Percentiles rank a stretch among this genome's conserved stretches.
Evolutionary conservation across 1,140 invertebrate species (phyloP).

Genomic region (Heliothis virescens): DNA sequence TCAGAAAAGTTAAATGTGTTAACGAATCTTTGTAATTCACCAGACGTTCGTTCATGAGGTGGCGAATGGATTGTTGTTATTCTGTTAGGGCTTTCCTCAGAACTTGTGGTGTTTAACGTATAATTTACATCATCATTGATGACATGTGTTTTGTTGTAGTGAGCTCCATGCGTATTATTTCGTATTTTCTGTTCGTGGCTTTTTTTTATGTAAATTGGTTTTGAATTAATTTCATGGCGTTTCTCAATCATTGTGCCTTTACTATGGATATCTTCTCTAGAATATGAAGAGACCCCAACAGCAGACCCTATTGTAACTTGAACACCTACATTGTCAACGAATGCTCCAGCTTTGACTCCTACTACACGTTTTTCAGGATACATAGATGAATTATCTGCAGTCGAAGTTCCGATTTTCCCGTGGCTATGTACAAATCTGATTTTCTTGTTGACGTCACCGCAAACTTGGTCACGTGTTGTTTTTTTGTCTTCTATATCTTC

Average conservation of each 20-base stretch:
- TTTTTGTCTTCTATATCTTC: constrained; percentile 66
- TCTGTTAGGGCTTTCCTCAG: neutral
- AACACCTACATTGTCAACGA: constrained; percentile 73
- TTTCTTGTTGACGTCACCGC: constrained; percentile 77
- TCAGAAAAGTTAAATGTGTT: too few relatives aligned
- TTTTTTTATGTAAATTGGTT: neutral
- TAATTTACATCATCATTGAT: neutral
- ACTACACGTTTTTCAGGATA: constrained; percentile 73
- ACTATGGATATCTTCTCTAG: neutral
- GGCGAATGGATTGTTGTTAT: neutral
- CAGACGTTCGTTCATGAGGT: neutral
- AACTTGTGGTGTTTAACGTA: neutral
- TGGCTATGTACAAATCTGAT: constrained; percentile 78
- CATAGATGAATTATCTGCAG: constrained; percentile 72
- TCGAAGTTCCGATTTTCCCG: constrained; percentile 74
- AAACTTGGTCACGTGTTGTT: constrained; percentile 70
- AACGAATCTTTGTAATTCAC: too few relatives aligned
- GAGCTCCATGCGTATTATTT: too few relatives aligned
- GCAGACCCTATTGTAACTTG: constrained; percentile 72
- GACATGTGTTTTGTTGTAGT: neutral
- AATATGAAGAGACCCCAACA: constrained; percentile 55
- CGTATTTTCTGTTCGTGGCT: too few relatives aligned
- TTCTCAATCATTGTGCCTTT: too few relatives aligned
- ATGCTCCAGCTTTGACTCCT: constrained; percentile 67
- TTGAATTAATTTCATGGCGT: too few relatives aligned